These are phyloP conservation scores for Semotilus atromaculatus DNA, from an alignment of 2,797 vertebrate species.

Conservation along the genomic window DNA sequence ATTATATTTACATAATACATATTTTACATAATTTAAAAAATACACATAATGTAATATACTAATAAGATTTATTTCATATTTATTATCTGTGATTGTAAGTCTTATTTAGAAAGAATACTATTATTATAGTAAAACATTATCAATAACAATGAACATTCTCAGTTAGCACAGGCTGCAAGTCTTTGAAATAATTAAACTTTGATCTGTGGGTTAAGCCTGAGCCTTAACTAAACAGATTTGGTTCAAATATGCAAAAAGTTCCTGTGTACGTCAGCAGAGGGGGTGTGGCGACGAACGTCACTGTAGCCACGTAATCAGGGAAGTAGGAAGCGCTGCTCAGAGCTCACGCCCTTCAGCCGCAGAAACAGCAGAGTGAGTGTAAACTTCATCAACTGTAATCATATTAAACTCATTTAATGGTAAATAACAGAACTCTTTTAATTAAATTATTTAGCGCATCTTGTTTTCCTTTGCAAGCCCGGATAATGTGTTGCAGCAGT, in stretches of 20 bases:
- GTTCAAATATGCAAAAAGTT: neutral
- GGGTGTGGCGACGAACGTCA: neutral
- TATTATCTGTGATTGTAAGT: neutral
- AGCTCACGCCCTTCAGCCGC: neutral
- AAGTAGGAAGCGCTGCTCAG: slow-evolving; percentile 35
- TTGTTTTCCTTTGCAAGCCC: neutral
- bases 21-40: neutral
- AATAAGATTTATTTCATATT: neutral
- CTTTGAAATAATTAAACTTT: neutral
- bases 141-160: neutral
- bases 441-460: neutral
- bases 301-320: slow-evolving; percentile 26
- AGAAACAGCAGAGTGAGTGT: slow-evolving; percentile 12
- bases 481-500: neutral
- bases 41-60: neutral
- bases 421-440: neutral
- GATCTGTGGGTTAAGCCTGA: neutral
- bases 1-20: neutral
- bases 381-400: neutral
- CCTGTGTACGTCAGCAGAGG: neutral
- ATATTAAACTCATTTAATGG: neutral
- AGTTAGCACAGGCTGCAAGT: neutral
- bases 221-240: neutral
- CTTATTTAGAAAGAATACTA: neutral
- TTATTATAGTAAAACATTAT: neutral